These are phyloP conservation scores for Aleadryas rufinucha DNA, from an alignment of 2,113 vertebrate species.

Conservation along the genomic window DNA sequence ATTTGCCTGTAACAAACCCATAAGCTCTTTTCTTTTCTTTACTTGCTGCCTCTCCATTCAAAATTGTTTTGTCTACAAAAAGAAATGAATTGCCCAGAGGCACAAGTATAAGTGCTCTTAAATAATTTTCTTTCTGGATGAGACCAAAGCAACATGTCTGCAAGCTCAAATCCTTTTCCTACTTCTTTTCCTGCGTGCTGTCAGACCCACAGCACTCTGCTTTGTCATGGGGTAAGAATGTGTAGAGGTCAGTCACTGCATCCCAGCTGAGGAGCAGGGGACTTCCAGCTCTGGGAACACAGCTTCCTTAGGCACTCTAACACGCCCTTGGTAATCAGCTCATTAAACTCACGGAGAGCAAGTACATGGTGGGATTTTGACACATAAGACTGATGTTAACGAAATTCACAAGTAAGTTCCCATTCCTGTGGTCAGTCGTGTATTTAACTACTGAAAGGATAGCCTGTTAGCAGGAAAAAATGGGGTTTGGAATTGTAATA, in stretches of 20 bases:
- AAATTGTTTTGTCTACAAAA: background rate
- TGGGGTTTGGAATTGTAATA: background rate
- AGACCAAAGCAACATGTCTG: background rate
- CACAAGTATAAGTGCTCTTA: background rate
- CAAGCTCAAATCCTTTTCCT: background rate
- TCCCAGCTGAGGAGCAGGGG: background rate
- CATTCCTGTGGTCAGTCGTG: background rate
- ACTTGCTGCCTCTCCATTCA: background rate
- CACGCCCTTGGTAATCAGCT: background rate
- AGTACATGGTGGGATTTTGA: background rate
- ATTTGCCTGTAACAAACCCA: background rate
- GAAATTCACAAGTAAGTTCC: background rate
- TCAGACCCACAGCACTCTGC: background rate
- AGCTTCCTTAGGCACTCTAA: background rate
- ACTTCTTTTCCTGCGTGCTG: background rate
- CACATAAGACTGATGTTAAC: background rate
- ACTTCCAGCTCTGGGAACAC: constrained; percentile 24
- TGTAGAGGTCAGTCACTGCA: background rate
- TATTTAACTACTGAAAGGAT: background rate
- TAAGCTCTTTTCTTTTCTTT: background rate
- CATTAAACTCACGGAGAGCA: background rate
- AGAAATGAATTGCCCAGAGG: background rate
- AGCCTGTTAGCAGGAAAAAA: background rate
- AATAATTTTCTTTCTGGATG: background rate
- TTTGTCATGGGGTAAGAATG: background rate